A percentile compares a stretch with the other conserved stretches of the same genome.
phyloP scores from a whole-genome alignment of 2,113 vertebrate species.

The Corythornis vintsioides region DNA sequence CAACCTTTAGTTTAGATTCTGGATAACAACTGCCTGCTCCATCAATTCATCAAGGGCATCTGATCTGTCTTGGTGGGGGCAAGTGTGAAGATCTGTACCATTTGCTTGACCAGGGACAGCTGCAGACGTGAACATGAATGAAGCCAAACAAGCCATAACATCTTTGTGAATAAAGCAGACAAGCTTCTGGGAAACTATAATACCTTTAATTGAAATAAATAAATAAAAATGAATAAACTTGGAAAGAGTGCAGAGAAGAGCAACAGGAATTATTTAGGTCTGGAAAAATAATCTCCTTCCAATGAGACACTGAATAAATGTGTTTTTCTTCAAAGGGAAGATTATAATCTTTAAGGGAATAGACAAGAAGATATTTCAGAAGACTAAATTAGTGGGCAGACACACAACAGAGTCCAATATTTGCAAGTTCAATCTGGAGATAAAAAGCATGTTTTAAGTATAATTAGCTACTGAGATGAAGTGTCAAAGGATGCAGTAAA shows the following conservation, averaged over 20 bases:
- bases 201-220: conserved; percentile 34
- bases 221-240: background rate
- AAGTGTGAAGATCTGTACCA: background rate
- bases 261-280: conserved; percentile 56
- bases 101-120: background rate
- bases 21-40: background rate
- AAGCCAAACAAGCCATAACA: conserved; percentile 23
- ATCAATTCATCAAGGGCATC: background rate
- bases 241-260: conserved; percentile 53
- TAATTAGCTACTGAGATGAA: conserved; percentile 41
- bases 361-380: conserved; percentile 44
- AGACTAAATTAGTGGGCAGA: conserved; percentile 50
- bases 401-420: conserved; percentile 28
- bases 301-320: background rate
- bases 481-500: conserved; percentile 39
- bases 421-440: conserved; percentile 52
- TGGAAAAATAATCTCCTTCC: background rate
- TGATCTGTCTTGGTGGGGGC: background rate
- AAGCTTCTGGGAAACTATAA: background rate
- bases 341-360: conserved; percentile 53
- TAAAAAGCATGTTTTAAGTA: conserved; percentile 35
- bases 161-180: conserved; percentile 22
- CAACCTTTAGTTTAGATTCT: background rate
- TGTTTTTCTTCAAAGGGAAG: conserved; percentile 49
- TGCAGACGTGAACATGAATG: background rate